Conservation (phyloP, 2,797 vertebrate species). For the Strix occidentalis region DNA sequence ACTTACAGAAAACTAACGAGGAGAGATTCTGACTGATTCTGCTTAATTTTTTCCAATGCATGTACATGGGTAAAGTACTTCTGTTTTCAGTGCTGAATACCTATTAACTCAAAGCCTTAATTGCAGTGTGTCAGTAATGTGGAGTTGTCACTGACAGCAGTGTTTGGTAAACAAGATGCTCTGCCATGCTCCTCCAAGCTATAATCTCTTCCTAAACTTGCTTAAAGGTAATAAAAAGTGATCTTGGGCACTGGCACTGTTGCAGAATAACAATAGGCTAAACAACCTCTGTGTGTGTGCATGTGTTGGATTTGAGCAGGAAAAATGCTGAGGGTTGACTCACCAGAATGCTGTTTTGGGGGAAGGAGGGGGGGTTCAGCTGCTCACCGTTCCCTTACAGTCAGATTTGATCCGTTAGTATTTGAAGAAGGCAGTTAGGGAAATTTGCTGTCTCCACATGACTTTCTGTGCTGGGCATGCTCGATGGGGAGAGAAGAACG, state of each 20-base stretch:
- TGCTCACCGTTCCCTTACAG: not conserved
- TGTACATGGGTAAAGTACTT: not conserved
- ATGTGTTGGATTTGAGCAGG: not conserved
- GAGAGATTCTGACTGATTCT: not conserved
- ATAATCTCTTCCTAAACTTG: not conserved
- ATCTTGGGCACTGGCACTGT: not conserved
- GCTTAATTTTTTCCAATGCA: not conserved
- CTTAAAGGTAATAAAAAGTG: not conserved
- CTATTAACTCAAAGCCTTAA: not conserved
- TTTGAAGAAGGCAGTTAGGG: not conserved
- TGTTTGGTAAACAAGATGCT: not conserved
- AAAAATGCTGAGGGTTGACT: not conserved
- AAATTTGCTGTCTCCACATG: not conserved
- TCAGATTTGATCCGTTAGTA: not conserved
- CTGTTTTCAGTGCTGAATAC: not conserved
- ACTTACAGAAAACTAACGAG: not conserved
- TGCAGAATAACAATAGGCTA: not conserved
- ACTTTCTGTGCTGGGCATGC: not conserved
- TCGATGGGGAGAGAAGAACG: not conserved
- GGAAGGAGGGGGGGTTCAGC: not conserved
- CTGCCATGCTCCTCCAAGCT: not conserved
- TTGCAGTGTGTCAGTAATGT: not conserved
- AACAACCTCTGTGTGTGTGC: not conserved
- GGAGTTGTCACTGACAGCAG: conserved; percentile 5
- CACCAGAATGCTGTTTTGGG: not conserved